Conservation (phyloP, 2,888 invertebrate genomes). For the Xanthorhoe spadicearia region DNA sequence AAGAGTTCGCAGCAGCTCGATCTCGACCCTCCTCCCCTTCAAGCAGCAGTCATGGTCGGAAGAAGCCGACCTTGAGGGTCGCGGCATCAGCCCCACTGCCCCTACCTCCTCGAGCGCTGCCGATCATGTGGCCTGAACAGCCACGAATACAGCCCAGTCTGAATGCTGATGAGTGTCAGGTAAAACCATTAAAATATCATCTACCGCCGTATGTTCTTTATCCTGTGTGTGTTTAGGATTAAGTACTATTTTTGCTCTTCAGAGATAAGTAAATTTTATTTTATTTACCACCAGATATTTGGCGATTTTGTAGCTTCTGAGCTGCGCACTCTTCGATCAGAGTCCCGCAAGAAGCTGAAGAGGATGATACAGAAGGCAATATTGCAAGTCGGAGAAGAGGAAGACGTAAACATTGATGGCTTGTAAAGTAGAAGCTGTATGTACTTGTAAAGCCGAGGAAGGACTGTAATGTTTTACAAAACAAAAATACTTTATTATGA, state of each 20-base stretch:
- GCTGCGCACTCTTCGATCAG: constrained; percentile 70
- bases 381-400: constrained; percentile 71
- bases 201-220: no score
- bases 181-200: no score
- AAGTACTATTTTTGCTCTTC: no score
- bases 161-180: constrained; percentile 76
- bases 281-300: constrained; percentile 61
- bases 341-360: constrained; percentile 70
- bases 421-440: constrained; percentile 13
- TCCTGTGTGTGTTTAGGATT: no score
- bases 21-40: constrained; percentile 31
- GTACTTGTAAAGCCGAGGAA: no score
- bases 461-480: no score
- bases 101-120: constrained; percentile 62
- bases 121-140: constrained; percentile 70
- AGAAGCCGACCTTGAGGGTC: constrained; percentile 56
- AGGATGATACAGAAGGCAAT: constrained; percentile 77
- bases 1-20: constrained; percentile 61
- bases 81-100: constrained; percentile 69
- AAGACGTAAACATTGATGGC: constrained; percentile 62
- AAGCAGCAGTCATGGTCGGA: constrained; percentile 30
- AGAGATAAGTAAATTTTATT: not conserved
- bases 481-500: no score
- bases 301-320: constrained; percentile 81
- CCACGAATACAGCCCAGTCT: constrained; percentile 61